Conservation (phyloP, 2,888 invertebrate species). For the Stenchaetothrips biformis region DNA sequence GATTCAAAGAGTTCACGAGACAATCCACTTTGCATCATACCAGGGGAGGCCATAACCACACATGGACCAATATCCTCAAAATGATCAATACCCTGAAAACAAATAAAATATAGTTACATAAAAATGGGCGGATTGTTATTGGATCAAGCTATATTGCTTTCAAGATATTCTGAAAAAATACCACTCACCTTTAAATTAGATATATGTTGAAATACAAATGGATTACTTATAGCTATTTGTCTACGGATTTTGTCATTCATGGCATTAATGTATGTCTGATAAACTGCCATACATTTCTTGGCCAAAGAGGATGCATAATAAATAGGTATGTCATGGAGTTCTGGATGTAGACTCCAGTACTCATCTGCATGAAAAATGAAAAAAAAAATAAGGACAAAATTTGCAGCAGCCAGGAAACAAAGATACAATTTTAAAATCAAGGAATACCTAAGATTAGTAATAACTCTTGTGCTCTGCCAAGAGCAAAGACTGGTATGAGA, state of each 20-base stretch:
- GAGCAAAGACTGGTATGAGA: constrained; percentile 96
- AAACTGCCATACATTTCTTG: constrained; percentile 99
- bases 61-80: constrained; percentile 99
- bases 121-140: not conserved
- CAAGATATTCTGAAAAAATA: not conserved
- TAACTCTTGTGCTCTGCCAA: constrained; percentile 95
- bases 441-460: constrained; percentile 72
- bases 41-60: constrained; percentile 98
- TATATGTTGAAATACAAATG: constrained; percentile 97
- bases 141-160: not conserved
- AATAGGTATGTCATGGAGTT: constrained; percentile 96
- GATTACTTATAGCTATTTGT: constrained; percentile 97
- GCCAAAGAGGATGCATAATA: constrained; percentile 99
- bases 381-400: not conserved
- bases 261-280: constrained; percentile 98
- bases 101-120: constrained; percentile 11
- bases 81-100: constrained; percentile 85
- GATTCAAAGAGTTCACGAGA: constrained; percentile 96
- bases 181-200: constrained; percentile 73
- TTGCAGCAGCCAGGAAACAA: not conserved
- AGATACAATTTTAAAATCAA: not conserved
- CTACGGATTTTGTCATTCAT: constrained; percentile 97
- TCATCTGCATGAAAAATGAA: constrained; percentile 62
- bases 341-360: constrained; percentile 95
- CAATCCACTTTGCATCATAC: constrained; percentile 99